Percentiles rank a stretch among this genome's conserved stretches.
These are phyloP conservation scores for Spinus olivaceus DNA, from an alignment of 2,797 vertebrate genomes.

Conservation along the genomic window DNA sequence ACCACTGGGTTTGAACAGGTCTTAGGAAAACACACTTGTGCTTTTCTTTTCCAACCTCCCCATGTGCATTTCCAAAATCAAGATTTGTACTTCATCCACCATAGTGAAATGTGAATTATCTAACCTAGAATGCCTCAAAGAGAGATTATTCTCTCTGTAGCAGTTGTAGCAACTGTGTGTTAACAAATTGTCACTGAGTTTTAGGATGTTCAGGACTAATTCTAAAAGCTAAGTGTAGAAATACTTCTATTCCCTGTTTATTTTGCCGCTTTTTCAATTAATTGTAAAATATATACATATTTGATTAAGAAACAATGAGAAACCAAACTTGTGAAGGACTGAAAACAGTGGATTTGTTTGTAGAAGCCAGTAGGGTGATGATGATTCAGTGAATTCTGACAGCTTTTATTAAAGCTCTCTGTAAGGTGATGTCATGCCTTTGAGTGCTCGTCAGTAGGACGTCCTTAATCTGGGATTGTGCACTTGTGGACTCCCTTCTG, in stretches of 20 bases:
- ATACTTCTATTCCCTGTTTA: neutral
- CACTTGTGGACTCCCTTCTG: neutral
- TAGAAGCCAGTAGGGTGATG: neutral
- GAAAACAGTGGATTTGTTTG: neutral
- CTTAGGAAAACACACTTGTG: neutral
- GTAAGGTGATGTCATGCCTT: neutral
- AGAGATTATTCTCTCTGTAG: neutral
- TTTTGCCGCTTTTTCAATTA: neutral
- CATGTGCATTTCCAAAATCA: neutral
- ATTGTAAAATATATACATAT: neutral
- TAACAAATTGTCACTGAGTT: neutral
- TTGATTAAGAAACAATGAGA: neutral
- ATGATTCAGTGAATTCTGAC: neutral
- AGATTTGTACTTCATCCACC: neutral
- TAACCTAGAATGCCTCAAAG: neutral
- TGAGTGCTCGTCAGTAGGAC: neutral
- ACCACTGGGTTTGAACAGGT: neutral
- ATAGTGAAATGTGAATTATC: neutral
- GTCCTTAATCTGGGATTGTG: conserved; percentile 2
- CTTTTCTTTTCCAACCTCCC: neutral
- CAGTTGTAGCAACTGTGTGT: neutral
- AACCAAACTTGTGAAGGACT: neutral
- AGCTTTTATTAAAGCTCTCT: conserved; percentile 11
- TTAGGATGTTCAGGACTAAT: neutral
- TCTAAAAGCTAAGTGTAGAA: neutral